A percentile compares a stretch with the other conserved stretches of the same genome.
Conservation (phyloP, 2,113 vertebrate genomes). For the Chloropsis cyanopogon region DNA sequence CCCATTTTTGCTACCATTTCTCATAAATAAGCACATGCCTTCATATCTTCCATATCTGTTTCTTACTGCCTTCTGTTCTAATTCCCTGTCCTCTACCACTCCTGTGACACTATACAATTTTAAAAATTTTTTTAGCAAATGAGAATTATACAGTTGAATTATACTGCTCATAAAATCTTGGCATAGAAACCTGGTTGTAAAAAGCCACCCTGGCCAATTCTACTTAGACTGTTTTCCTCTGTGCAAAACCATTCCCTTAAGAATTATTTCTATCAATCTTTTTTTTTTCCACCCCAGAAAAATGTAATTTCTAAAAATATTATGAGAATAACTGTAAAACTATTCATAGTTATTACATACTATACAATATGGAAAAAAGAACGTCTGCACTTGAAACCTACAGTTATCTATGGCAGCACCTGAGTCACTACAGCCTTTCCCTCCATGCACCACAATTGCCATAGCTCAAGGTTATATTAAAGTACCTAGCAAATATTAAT, state of each 20-base stretch:
- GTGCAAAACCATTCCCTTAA: not conserved
- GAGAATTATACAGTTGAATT: not conserved
- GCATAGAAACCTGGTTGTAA: not conserved
- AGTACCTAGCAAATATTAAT: not conserved
- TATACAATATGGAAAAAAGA: not conserved
- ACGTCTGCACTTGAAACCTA: not conserved
- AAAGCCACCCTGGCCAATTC: not conserved
- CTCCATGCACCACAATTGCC: not conserved
- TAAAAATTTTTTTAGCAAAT: not conserved
- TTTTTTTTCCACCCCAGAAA: not conserved
- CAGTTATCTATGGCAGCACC: not conserved
- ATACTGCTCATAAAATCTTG: not conserved
- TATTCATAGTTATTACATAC: not conserved
- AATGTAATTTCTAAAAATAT: not conserved
- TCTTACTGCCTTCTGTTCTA: not conserved
- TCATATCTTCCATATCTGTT: rapidly evolving
- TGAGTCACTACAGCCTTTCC: not conserved
- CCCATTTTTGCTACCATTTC: not conserved
- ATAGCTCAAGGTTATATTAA: not conserved
- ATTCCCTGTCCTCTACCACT: not conserved
- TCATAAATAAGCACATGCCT: not conserved
- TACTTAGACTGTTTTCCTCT: not conserved
- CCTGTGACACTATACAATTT: not conserved
- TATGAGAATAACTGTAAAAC: not conserved
- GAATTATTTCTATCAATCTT: not conserved